phyloP scores from a whole-genome alignment of 2,888 invertebrate genomes.

The Shargacucullia verbasci region DNA sequence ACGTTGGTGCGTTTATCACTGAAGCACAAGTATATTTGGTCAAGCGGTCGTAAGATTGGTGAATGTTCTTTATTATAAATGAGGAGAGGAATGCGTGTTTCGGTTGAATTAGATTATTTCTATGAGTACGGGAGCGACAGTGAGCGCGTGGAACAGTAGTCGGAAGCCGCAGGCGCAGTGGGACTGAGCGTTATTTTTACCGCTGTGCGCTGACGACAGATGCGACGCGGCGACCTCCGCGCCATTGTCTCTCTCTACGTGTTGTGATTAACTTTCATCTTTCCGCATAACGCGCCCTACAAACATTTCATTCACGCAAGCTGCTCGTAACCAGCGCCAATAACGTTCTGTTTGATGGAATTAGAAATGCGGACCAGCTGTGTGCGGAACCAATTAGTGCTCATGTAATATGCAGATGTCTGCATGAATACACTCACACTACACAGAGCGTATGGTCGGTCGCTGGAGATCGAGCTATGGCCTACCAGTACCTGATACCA shows the following conservation, averaged over 20 bases:
- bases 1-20: constrained; percentile 17
- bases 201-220: constrained; percentile 32
- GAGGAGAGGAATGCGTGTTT: constrained; percentile 20
- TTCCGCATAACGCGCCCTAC: constrained; percentile 14
- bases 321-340: constrained; percentile 6
- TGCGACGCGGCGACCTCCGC: constrained; percentile 20
- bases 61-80: constrained; percentile 14
- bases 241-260: constrained; percentile 29
- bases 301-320: constrained; percentile 21
- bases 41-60: constrained; percentile 5
- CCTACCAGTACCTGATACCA: no score
- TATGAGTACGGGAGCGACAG: constrained; percentile 2
- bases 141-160: constrained; percentile 14
- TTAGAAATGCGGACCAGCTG: constrained; percentile 44
- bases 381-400: constrained; percentile 30
- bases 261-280: constrained; percentile 31
- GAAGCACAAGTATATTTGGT: constrained; percentile 8
- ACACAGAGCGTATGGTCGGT: background rate
- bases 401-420: constrained; percentile 37
- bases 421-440: constrained; percentile 1
- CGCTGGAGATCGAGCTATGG: background rate
- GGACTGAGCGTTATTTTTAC: constrained; percentile 68
- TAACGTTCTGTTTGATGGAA: constrained; percentile 31
- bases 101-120: constrained; percentile 26
- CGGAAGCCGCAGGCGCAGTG: constrained; percentile 41